Evolutionary conservation across 2,888 invertebrate genomes (phyloP), one percentile per base, ranked within the genome.

Genomic region (Pristionchus mayeri): DNA sequence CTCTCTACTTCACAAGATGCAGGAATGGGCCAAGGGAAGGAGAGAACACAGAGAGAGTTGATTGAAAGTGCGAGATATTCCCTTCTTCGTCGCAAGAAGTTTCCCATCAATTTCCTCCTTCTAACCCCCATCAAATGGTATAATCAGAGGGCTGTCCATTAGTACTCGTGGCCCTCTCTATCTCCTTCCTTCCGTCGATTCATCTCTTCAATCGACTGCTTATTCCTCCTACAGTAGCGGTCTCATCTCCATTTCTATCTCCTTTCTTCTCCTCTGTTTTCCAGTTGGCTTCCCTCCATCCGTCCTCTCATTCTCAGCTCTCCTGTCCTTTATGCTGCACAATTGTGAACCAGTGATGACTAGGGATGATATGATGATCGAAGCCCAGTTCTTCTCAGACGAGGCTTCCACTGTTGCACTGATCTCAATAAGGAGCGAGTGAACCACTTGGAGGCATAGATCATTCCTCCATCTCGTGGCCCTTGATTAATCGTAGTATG

Each of bases 141-240:
- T n/a, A n/a, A n/a, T n/a, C n/a, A n/a, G n/a, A n/a, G n/a, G n/a
- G n/a, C n/a, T n/a, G n/a, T n/a, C n/a, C n/a, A n/a, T n/a, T n/a
- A 60, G 57, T 27, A 16, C 57, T 52, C 52, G 21, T 52, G 57
- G n/a, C n/a, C 67, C 34, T 37, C 37, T 37, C 34, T 13, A 16
- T 63, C 9, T 63, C 40, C 34, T 71, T 71, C 71, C 24, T 34
- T n/a, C 34, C 40, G 40, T 71, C 71, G 40, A 71, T 71, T 71
- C 71, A 40, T 71, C 71, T 67, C 37, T 67, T 60, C 57, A 60
- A 27, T 60, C n/a, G n/a, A n/a, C 30, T 63, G 63, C 63, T 63
- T 63, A 63, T 63, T 63, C 63, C 63, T 34, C 34, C 71, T 37
- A 71, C 40, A 24, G 71, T 37, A 37, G 37, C 37, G n/a, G 24